These are phyloP conservation scores for Enteromius anoplus DNA, from an alignment of 2,797 vertebrate genomes.

Conservation along the genomic window DNA sequence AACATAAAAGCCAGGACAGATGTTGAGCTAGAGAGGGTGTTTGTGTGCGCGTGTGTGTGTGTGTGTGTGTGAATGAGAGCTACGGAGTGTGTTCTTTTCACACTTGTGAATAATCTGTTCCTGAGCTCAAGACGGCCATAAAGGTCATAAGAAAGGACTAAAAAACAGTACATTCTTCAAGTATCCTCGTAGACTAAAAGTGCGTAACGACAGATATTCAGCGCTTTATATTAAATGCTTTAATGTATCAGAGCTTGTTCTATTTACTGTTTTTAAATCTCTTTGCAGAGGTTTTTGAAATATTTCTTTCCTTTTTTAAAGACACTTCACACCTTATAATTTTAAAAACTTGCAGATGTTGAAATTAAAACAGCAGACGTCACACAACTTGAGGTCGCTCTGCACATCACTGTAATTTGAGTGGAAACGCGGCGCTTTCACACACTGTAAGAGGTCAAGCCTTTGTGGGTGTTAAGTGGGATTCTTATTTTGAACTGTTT, in stretches of 20 bases:
- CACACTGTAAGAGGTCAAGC: constrained; percentile 46
- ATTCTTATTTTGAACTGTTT: constrained; percentile 50
- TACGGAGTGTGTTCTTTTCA: neutral
- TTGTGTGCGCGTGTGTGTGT: constrained; percentile 33
- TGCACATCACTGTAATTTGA: constrained; percentile 75
- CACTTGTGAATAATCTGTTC: constrained; percentile 27
- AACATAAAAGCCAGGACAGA: constrained; percentile 69
- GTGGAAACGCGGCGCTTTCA: constrained; percentile 22
- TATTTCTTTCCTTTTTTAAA: neutral
- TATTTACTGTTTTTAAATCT: constrained; percentile 28
- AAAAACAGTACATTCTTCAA: constrained; percentile 35
- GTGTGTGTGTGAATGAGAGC: constrained; percentile 21
- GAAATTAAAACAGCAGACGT: constrained; percentile 48
- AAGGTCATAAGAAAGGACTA: constrained; percentile 29
- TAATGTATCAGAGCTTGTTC: constrained; percentile 22
- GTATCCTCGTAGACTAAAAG: constrained; percentile 34
- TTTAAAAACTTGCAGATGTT: constrained; percentile 45
- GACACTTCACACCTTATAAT: constrained; percentile 4
- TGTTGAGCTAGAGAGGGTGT: neutral
- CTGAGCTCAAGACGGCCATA: constrained; percentile 26
- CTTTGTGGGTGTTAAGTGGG: constrained; percentile 51
- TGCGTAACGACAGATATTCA: constrained; percentile 34
- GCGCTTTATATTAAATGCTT: constrained; percentile 27
- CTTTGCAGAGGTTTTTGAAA: constrained; percentile 17
- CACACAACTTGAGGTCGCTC: constrained; percentile 57